Evolutionary conservation across 2,797 vertebrate genomes (phyloP).

Genomic region (Selene dorsalis): DNA sequence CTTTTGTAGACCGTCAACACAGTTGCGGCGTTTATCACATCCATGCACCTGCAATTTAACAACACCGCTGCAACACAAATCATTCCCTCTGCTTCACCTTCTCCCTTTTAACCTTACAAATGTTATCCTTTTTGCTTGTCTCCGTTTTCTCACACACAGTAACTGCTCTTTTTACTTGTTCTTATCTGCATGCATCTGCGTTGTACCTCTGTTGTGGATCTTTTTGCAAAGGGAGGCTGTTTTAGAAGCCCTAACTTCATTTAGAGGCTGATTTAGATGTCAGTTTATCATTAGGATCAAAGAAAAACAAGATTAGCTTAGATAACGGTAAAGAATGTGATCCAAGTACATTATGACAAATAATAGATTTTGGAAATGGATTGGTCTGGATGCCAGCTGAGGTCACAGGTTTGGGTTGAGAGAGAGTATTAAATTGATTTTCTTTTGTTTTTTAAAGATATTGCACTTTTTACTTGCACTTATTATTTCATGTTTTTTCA

Average conservation of each 20-base stretch:
- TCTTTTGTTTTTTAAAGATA: background rate
- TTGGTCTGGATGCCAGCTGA: background rate
- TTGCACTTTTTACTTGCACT: background rate
- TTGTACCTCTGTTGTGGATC: background rate
- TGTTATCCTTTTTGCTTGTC: background rate
- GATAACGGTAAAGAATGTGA: background rate
- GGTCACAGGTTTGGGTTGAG: background rate
- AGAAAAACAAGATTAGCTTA: background rate
- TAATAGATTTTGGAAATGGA: background rate
- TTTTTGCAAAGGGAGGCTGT: background rate
- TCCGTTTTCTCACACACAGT: background rate
- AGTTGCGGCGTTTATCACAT: conserved; percentile 17
- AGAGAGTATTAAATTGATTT: background rate
- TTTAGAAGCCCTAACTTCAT: background rate
- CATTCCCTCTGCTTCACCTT: background rate
- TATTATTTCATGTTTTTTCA: background rate
- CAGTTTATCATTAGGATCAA: background rate
- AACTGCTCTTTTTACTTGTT: background rate
- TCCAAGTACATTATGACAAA: background rate
- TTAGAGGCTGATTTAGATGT: background rate
- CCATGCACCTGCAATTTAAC: background rate
- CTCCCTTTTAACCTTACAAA: background rate
- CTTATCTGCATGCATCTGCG: background rate
- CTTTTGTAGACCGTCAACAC: conserved; percentile 6
- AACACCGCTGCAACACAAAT: conserved; percentile 1